A percentile compares a stretch with the other conserved stretches of the same genome.
These are phyloP conservation scores for Pristionchus mayeri DNA, from an alignment of 2,888 invertebrate species.

Conservation along the genomic window DNA sequence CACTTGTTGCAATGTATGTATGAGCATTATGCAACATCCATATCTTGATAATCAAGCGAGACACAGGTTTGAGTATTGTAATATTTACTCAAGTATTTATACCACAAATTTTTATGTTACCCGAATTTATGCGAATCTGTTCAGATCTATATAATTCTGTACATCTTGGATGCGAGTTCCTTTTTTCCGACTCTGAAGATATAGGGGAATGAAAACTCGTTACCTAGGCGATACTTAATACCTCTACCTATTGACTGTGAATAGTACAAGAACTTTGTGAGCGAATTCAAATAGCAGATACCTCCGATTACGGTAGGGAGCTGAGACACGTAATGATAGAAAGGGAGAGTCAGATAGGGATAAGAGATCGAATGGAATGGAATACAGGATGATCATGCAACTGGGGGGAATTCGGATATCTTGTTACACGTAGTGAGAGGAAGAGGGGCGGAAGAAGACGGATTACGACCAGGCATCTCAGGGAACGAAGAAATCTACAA, in stretches of 20 bases:
- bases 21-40: too few species aligned
- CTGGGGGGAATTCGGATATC: slow-evolving; percentile 48
- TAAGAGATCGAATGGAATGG: not conserved
- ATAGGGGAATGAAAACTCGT: slow-evolving; percentile 20
- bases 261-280: slow-evolving; percentile 17
- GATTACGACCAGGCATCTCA: slow-evolving; percentile 45
- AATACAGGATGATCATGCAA: slow-evolving; percentile 15
- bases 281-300: not conserved
- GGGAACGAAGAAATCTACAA: slow-evolving; percentile 24
- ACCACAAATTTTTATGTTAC: too few species aligned
- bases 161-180: not conserved
- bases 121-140: slow-evolving; percentile 3
- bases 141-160: too few species aligned
- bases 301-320: not conserved
- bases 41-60: too few species aligned
- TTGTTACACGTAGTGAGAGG: slow-evolving; percentile 19
- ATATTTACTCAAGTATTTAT: too few species aligned
- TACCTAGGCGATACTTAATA: slow-evolving; percentile 29
- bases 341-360: not conserved
- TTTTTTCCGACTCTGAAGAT: not conserved
- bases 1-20: too few species aligned
- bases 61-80: too few species aligned
- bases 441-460: slow-evolving; percentile 5
- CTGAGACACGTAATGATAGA: not conserved
- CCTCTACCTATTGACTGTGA: slow-evolving; percentile 28